phyloP scores from a whole-genome alignment of 2,113 vertebrate species.

The Phylloscopus whistleri region DNA sequence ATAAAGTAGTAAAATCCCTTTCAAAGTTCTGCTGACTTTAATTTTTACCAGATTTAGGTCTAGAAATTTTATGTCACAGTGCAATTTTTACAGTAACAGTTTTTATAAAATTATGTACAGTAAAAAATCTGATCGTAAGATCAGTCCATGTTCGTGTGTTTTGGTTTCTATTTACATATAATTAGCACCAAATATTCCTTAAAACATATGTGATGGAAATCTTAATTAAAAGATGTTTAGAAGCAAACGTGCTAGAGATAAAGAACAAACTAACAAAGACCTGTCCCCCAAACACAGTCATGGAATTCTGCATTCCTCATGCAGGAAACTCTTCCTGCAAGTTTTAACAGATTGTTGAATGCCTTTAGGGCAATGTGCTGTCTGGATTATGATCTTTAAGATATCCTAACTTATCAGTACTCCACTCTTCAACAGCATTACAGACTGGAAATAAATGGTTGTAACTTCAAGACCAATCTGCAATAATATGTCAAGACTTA shows the following conservation, averaged over 20 bases:
- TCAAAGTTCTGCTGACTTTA: background rate
- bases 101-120: background rate
- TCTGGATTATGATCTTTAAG: background rate
- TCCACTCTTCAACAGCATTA: background rate
- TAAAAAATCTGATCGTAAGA: background rate
- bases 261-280: background rate
- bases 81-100: background rate
- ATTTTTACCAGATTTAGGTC: background rate
- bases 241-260: fast-evolving
- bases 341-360: background rate
- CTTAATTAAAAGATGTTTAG: background rate
- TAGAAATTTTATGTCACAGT: background rate
- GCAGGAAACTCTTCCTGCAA: background rate
- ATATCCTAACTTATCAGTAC: background rate
- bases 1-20: background rate
- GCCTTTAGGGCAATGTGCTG: background rate
- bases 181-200: background rate
- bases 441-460: background rate
- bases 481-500: background rate
- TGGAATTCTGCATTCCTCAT: background rate
- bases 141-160: background rate
- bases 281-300: background rate
- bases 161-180: background rate
- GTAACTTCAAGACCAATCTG: background rate
- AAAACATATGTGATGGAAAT: background rate